Evolutionary conservation across 2,888 invertebrate species (phyloP), one percentile per base, ranked within the genome.

Genomic region (Acleris holmiana): DNA sequence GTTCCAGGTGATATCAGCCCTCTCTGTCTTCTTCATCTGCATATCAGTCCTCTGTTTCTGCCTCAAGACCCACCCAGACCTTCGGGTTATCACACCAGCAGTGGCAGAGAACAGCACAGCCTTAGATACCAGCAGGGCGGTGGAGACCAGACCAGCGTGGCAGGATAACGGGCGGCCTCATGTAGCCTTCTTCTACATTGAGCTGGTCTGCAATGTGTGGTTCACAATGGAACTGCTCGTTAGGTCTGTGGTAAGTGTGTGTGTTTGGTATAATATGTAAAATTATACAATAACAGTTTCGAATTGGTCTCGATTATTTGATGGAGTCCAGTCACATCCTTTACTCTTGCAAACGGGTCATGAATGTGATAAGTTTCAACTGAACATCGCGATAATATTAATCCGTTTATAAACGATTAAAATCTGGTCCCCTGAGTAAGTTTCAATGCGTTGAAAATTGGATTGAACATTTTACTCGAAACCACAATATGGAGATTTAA

Each of bases 21-120:
- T 97, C 78, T 98, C 98, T 13, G 97, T 99, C 68, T 98, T 98
- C 94, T 99, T 99, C 95, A 98, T 99, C 89, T 97, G 98, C 93
- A 95, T 98, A 73, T 99, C 98, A 79, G 98, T 99, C 74, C 94
- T 98, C 76, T 97, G 97, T 70, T 99, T 99, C 94, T 99, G 98
- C 91, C 94, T 99, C 87, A 99, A 99, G 93, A 98, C 98, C 1
- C 98, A 98, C 84, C 98, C 98, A 0, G 97, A 96, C 77, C 94
- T 97, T 77, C 93, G 97, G 51, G 95, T 96, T 67, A 94, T 90
- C 61, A 83, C 87, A 2, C 68, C 72, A 0, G 69, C 49, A 1
- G 62, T 70, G 63, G 71, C 53, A 68, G 79, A 70, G 50, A 75
- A 76, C 49, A 69, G 76, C 2, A 78, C 76, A 7, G 71, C 66